Percentiles rank a stretch among this genome's conserved stretches.
Evolutionary conservation across 2,888 invertebrate species (phyloP).

Genomic region (Crocallis elinguaria): DNA sequence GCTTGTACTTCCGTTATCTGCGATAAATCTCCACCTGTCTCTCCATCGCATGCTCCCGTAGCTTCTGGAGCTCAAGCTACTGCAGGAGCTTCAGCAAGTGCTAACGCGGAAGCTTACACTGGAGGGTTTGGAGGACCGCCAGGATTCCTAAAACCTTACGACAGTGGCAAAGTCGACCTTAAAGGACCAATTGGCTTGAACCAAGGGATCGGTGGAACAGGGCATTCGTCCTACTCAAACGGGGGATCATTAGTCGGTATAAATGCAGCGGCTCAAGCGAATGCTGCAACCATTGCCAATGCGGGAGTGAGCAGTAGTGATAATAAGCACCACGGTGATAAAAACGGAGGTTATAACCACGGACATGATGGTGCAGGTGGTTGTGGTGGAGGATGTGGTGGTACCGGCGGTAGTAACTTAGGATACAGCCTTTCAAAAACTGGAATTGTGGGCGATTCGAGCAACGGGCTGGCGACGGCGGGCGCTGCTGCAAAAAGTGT

Average conservation of each 20-base stretch:
- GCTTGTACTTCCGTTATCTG: slow-evolving; percentile 33
- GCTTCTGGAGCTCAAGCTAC: slow-evolving; percentile 20
- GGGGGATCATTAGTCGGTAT: slow-evolving; percentile 30
- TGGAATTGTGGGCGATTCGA: slow-evolving; percentile 34
- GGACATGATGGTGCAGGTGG: slow-evolving; percentile 38
- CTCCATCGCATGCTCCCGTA: slow-evolving; percentile 12
- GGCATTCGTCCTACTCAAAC: no score
- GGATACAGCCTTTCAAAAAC: slow-evolving; percentile 34
- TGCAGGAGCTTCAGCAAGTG: slow-evolving; percentile 26
- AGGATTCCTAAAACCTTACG: slow-evolving; percentile 69
- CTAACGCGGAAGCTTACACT: slow-evolving; percentile 53
- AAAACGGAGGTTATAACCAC: slow-evolving; percentile 30
- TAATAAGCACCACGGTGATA: no score
- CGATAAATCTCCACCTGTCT: slow-evolving; percentile 6
- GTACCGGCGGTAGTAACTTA: slow-evolving; percentile 26
- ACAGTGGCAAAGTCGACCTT: slow-evolving; percentile 53
- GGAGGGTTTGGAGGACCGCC: slow-evolving; percentile 78
- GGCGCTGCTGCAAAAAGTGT: slow-evolving; percentile 55
- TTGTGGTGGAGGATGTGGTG: slow-evolving; percentile 54
- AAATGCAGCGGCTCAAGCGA: slow-evolving; percentile 43
- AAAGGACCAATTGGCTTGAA: slow-evolving; percentile 17
- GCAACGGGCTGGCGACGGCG: slow-evolving; percentile 26
- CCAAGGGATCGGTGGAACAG: slow-evolving; percentile 30
- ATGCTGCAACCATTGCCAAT: slow-evolving; percentile 49
- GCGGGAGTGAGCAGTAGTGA: slow-evolving; percentile 40